Evolutionary conservation across 2,113 vertebrate genomes (phyloP).

Genomic region (Polypterus bichir): DNA sequence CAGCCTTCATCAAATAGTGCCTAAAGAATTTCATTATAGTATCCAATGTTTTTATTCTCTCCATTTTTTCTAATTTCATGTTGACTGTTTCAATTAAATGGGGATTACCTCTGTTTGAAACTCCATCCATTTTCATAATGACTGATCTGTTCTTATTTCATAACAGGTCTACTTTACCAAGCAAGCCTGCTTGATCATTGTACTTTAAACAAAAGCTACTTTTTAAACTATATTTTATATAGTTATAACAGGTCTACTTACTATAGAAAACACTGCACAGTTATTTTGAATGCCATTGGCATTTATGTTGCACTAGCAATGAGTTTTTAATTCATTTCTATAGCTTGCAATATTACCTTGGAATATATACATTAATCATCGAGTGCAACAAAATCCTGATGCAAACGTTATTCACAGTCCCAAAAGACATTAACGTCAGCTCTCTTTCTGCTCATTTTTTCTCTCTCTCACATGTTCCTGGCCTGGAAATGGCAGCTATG

Average conservation of each 20-base stretch:
- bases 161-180: no score
- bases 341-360: slow-evolving; percentile 34
- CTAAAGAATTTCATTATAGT: no score
- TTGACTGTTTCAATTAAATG: no score
- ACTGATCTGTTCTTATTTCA: no score
- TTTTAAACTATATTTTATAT: no score
- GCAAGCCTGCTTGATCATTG: no score
- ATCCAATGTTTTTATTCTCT: no score
- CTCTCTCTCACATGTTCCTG: background rate
- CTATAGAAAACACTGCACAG: background rate
- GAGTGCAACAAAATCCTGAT: slow-evolving; percentile 1
- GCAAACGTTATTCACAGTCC: slow-evolving; percentile 16
- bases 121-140: no score
- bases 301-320: slow-evolving; percentile 2
- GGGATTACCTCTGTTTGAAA: no score
- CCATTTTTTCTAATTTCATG: no score
- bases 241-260: slow-evolving; percentile 1
- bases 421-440: slow-evolving; percentile 17
- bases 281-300: background rate
- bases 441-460: slow-evolving; percentile 8
- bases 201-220: no score
- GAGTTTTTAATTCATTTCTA: slow-evolving; percentile 36
- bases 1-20: no score
- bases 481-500: background rate
- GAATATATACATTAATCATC: slow-evolving; percentile 19